phyloP scores from a whole-genome alignment of 2,797 vertebrate species.

The Oreochromis mossambicus region DNA sequence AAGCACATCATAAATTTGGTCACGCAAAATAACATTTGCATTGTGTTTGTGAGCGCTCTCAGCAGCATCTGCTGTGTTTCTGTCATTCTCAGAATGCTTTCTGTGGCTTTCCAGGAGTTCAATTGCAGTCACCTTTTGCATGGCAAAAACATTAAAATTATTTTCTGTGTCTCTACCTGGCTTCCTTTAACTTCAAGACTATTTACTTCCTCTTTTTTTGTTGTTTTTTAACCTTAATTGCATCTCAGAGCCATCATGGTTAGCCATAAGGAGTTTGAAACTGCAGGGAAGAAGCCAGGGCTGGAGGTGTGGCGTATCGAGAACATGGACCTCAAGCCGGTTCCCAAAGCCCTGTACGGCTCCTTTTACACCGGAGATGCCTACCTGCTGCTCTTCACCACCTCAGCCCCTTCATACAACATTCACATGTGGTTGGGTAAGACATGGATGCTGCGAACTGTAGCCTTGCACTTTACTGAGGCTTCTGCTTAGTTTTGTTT shows the following conservation, averaged over 20 bases:
- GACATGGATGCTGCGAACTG: background rate
- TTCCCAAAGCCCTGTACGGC: slow-evolving; percentile 81
- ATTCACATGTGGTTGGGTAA: slow-evolving; percentile 92
- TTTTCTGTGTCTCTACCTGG: background rate
- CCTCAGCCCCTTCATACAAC: slow-evolving; percentile 78
- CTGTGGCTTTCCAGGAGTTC: background rate
- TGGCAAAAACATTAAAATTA: background rate
- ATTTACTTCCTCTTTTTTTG: background rate
- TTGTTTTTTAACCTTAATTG: background rate
- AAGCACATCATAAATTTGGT: background rate
- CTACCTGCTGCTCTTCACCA: slow-evolving; percentile 87
- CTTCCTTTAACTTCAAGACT: background rate
- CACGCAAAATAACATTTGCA: background rate
- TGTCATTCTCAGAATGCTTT: background rate
- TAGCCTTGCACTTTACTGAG: background rate
- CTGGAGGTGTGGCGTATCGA: slow-evolving; percentile 93
- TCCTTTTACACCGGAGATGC: slow-evolving; percentile 89
- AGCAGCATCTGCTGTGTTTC: background rate
- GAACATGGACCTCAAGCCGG: slow-evolving; percentile 86
- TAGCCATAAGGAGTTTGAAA: slow-evolving; percentile 83
- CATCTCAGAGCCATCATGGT: slow-evolving; percentile 71
- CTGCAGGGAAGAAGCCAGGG: slow-evolving; percentile 84
- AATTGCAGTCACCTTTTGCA: background rate
- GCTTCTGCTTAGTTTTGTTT: background rate
- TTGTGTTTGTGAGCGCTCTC: background rate